Evolutionary conservation across 2,797 vertebrate species (phyloP), one percentile per base, ranked within the genome.

Genomic region (Chaenodraco wilsoni): DNA sequence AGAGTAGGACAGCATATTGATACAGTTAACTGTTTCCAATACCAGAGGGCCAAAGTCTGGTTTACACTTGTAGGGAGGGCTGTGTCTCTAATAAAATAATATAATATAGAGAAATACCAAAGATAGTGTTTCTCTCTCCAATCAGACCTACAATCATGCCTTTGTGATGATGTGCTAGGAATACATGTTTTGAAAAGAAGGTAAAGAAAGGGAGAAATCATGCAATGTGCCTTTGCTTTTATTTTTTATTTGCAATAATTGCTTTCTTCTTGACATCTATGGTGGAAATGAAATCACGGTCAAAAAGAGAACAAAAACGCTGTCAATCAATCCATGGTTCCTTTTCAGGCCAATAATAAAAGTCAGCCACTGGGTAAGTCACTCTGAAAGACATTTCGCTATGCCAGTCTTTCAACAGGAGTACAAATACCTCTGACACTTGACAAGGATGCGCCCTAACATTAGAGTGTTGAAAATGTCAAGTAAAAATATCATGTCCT

Each of bases 71-170:
- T 50, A 76, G 88, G 57, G 84, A 81, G n/a, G 71, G 56, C 57
- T 76, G 80, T 68, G 60, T 78, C 65, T 87, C 83, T 88, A 84
- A 63, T 76, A 81, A 78, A 79, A 84, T 43, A 87, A 76, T 84
- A n/a, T 78, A 80, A 87, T 80, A 63, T 76, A 59, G 33, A 37
- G 33, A 37, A 37, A 37, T 37, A 37, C 27, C 5, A 49, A 17
- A 59, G 81, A 90, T 78, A 87, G 74, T 74, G 21, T 58, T 37
- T 84, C n/a, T 75, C 61, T 69, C 33, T 45, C 33, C 37, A 23
- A 27, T 61, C 12, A 72, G 19, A 65, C 14, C 41, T 52, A 16
- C 40, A 23, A n/a, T 17, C 70, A 74, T 76, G 74, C 65, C 44
- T 67, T 49, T 74, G 45, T 65, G 48, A 65, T 16, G 48, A 23